phyloP scores from a whole-genome alignment of 2,888 invertebrate species.

The Spisula subtruncata region DNA sequence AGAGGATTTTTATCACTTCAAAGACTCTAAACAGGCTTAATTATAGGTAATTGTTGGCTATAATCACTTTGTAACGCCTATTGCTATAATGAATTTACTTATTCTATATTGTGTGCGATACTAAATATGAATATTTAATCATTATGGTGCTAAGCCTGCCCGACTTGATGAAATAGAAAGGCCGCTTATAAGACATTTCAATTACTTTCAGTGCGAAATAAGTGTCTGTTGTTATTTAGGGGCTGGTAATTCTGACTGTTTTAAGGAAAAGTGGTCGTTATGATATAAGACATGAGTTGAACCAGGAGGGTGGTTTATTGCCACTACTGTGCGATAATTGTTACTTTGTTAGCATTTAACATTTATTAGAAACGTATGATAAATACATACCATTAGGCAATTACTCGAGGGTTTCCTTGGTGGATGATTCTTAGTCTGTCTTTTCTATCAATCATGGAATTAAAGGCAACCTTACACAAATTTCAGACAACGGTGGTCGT shows the following conservation, averaged over 20 bases:
- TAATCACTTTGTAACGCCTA: background rate
- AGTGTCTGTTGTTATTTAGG: background rate
- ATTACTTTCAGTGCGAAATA: slow-evolving; percentile 9
- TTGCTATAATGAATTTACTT: background rate
- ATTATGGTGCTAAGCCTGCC: slow-evolving; percentile 23
- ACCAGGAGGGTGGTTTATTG: background rate
- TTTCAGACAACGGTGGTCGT: background rate
- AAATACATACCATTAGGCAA: slow-evolving; percentile 16
- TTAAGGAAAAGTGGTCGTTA: background rate
- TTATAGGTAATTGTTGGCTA: background rate
- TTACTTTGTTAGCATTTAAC: background rate
- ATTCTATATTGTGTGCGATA: background rate
- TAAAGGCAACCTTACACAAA: background rate
- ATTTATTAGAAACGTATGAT: slow-evolving; percentile 3
- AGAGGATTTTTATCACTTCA: background rate
- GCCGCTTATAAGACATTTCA: slow-evolving; percentile 8
- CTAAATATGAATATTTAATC: slow-evolving; percentile 43
- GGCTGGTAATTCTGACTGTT: background rate
- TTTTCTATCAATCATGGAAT: background rate
- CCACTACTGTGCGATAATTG: background rate
- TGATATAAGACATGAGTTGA: background rate
- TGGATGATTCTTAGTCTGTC: background rate
- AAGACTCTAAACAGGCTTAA: background rate
- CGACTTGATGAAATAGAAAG: slow-evolving; percentile 3
- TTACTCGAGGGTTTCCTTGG: slow-evolving; percentile 16